These are phyloP conservation scores for Coremacera marginata DNA, from an alignment of 2,888 invertebrate species.

Conservation along the genomic window DNA sequence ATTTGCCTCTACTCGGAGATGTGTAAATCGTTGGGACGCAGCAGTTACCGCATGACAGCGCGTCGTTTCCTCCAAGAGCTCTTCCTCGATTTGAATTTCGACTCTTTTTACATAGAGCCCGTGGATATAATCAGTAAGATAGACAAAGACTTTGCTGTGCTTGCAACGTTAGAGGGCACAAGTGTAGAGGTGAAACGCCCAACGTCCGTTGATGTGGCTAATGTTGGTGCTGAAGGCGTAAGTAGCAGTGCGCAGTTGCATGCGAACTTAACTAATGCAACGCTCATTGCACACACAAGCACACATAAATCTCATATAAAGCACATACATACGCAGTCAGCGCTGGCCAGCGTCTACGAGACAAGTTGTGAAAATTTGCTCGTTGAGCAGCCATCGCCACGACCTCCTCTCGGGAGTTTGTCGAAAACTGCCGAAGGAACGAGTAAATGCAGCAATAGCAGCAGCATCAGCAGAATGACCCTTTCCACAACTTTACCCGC, in stretches of 20 bases:
- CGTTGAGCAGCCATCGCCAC: slow-evolving; percentile 49
- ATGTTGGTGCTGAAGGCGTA: slow-evolving; percentile 29
- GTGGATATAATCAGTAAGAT: slow-evolving; percentile 69
- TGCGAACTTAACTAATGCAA: neutral
- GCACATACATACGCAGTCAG: slow-evolving; percentile 35
- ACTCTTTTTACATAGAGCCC: slow-evolving; percentile 73
- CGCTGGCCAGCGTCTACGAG: slow-evolving; percentile 70
- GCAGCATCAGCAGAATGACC: slow-evolving; percentile 32
- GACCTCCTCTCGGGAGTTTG: slow-evolving; percentile 51
- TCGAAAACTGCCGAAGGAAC: neutral
- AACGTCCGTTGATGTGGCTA: neutral
- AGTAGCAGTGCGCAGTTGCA: neutral
- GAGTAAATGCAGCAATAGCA: slow-evolving; percentile 30
- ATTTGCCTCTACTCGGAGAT: slow-evolving; percentile 94
- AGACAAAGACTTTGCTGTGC: slow-evolving; percentile 51
- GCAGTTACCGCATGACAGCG: slow-evolving; percentile 85
- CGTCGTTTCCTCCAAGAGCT: slow-evolving; percentile 93
- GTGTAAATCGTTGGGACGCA: slow-evolving; percentile 81
- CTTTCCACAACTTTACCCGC: slow-evolving; percentile 40
- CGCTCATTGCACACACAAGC: neutral
- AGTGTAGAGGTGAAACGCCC: slow-evolving; percentile 32
- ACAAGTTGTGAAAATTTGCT: slow-evolving; percentile 70
- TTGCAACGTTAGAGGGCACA: neutral
- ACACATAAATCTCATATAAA: slow-evolving; percentile 33
- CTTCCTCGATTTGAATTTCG: slow-evolving; percentile 87